Evolutionary conservation across 2,888 invertebrate genomes (phyloP), one percentile per base, ranked within the genome.

Genomic region (Pyrrhosoma nymphula): DNA sequence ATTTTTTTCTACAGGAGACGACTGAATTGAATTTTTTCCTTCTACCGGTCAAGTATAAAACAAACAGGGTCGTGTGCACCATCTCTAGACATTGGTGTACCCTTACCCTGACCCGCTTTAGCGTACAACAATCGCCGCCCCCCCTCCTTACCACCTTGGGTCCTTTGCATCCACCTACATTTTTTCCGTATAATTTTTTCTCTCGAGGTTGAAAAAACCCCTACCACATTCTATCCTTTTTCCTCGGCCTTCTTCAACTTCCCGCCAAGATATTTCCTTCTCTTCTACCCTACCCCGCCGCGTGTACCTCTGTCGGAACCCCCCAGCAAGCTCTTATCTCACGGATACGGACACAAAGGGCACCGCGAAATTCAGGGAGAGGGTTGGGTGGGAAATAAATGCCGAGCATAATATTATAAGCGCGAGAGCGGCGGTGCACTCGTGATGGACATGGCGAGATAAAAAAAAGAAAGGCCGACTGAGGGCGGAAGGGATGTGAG

Each of bases 381-480:
- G 63, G 60, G 16, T 60, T 60, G 60, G 60, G 18, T 60, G 60
- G 60, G 60, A 69, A 82, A 82, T 82, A 35, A 82, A 82, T 82
- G 60, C 56, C 35, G 63, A 39, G 93, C 93, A 93, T 93, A 69
- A 93, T 93, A 93, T 69, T 93, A 75, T 60, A 18, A 60, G 90
- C 60, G 90, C 60, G 82, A 47, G 93, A 69, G 47, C 63, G 93
- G 47, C 63, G 93, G 75, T 47, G 93, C 93, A 93, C 69, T 93
- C n/a, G 60, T 69, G 93, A 93, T 93, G 93, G 47, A 93, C 93
- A 93, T 26, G 93, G 69, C 39, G 35, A 93, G 93, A 93, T 93
- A 93, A 93, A 93, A 93, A 69, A 69, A 82, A 23, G 20, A 12
- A 82, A 35, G 82, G 2, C 26, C 20, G 69, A 69, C 26, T 12